phyloP scores from a whole-genome alignment of 2,113 vertebrate species.

The Paradoxurus hermaphroditus region DNA sequence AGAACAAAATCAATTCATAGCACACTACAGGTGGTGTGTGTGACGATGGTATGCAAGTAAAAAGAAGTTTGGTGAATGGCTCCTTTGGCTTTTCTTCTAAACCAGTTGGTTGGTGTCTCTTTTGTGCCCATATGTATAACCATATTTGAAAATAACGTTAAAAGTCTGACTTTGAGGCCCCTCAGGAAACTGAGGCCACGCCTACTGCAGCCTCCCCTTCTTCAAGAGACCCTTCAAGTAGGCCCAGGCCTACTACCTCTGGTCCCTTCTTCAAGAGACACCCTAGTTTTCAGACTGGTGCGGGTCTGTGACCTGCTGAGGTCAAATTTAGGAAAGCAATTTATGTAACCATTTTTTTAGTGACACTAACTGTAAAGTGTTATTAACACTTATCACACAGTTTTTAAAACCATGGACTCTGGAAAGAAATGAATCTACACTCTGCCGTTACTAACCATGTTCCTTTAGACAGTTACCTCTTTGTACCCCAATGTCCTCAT shows the following conservation, averaged over 20 bases:
- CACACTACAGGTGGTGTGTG: neutral
- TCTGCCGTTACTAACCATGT: neutral
- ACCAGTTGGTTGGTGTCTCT: neutral
- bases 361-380: neutral
- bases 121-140: neutral
- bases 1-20: neutral
- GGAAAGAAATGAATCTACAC: neutral
- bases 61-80: neutral
- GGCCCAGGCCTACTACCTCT: too few relatives aligned
- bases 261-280: neutral
- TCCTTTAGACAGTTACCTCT: neutral
- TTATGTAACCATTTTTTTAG: neutral
- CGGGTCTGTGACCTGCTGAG: neutral
- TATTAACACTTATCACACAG: neutral
- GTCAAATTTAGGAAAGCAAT: neutral
- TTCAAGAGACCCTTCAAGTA: too few relatives aligned
- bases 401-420: neutral
- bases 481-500: neutral
- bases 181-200: neutral
- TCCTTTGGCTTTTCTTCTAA: slow-evolving; percentile 4
- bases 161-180: neutral
- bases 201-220: neutral
- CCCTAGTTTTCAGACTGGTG: neutral
- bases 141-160: neutral
- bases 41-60: neutral